Percentiles rank a stretch among this genome's conserved stretches.
Conservation (phyloP, 2,888 invertebrate genomes). For the Heliconius erato region DNA sequence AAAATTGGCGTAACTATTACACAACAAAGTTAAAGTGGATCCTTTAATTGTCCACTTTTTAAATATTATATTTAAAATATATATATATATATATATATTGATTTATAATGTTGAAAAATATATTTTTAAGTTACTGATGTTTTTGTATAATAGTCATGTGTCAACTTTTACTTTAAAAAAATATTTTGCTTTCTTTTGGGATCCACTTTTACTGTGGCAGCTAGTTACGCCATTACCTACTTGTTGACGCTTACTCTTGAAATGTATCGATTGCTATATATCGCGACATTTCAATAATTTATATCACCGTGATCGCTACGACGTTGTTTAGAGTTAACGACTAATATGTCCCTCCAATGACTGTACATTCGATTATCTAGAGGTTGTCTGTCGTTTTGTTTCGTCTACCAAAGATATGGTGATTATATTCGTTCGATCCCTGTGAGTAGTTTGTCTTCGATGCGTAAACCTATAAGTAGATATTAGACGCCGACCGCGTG, state of each 20-base stretch:
- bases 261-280: slow-evolving; percentile 74
- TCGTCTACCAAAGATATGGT: slow-evolving; percentile 82
- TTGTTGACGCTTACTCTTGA: slow-evolving; percentile 84
- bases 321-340: slow-evolving; percentile 84
- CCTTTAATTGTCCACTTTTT: neutral
- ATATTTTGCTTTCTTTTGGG: neutral
- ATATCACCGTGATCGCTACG: slow-evolving; percentile 78
- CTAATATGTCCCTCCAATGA: slow-evolving; percentile 85
- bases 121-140: neutral
- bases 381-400: slow-evolving; percentile 80
- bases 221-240: slow-evolving; percentile 53
- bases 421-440: slow-evolving; percentile 79
- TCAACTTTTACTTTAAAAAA: neutral
- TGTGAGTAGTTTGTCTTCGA: slow-evolving; percentile 83
- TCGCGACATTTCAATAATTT: slow-evolving; percentile 83
- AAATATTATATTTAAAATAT: neutral
- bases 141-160: slow-evolving; percentile 9
- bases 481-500: slow-evolving; percentile 77
- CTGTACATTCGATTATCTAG: slow-evolving; percentile 81
- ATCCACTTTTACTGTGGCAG: slow-evolving; percentile 19
- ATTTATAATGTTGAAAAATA: neutral
- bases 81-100: no score
- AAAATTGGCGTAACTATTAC: slow-evolving; percentile 33
- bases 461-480: slow-evolving; percentile 83
- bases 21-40: slow-evolving; percentile 18